These are phyloP conservation scores for Plumapathes pennacea DNA, from an alignment of 92 coral and sea anemone genomes.

Conservation along the genomic window DNA sequence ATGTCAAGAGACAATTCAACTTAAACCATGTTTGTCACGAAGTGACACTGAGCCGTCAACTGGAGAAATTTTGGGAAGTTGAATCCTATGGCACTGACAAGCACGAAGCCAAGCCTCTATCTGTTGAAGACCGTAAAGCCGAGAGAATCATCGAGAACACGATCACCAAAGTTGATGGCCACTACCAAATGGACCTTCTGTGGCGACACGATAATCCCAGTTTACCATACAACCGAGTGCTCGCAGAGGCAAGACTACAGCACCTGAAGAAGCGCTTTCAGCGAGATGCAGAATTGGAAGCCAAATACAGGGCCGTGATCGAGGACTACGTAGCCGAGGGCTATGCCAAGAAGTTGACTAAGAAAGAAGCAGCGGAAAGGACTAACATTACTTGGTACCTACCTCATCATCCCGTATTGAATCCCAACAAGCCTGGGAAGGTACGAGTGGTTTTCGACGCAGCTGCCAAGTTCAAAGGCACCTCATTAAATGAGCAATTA, in stretches of 20 bases:
- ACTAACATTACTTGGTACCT: constrained; percentile 38
- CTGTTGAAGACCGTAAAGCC: constrained; percentile 43
- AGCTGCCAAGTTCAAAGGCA: constrained; percentile 45
- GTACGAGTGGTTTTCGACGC: constrained; percentile 68
- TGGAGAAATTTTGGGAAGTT: constrained; percentile 52
- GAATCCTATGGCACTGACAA: constrained; percentile 32
- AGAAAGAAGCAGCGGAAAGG: constrained; percentile 29
- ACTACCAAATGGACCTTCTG: constrained; percentile 52
- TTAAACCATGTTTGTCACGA: constrained; percentile 21
- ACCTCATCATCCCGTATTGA: constrained; percentile 54
- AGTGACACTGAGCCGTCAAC: constrained; percentile 38
- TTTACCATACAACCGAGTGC: constrained; percentile 42
- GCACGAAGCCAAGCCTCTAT: constrained; percentile 15
- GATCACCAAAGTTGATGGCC: constrained; percentile 27
- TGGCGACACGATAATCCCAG: constrained; percentile 32
- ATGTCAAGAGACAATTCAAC: not conserved
- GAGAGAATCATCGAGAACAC: constrained; percentile 22
- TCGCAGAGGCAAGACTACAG: constrained; percentile 56
- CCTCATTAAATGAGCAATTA: constrained; percentile 48
- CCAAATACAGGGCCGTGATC: constrained; percentile 46
- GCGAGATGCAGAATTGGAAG: constrained; percentile 35
- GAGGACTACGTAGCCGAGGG: constrained; percentile 43
- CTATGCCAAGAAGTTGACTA: constrained; percentile 40
- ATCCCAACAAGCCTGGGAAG: constrained; percentile 54
- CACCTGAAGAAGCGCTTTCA: constrained; percentile 44